phyloP scores from a whole-genome alignment of 1,140 invertebrate species.

The Caenorhabditis elegans region WBcel235 BX284602.5:7426001-7426500 shows the following conservation, averaged over 20 bases:
- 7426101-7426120: constrained; percentile 94
- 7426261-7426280: constrained; percentile 94
- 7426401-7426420: constrained; percentile 31
- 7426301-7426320: constrained; percentile 97
- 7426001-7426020: not conserved
- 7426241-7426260: constrained; percentile 82
- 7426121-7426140: constrained; percentile 94
- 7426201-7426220: constrained; percentile 73
- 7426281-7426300: constrained; percentile 91
- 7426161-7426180: constrained; percentile 79
- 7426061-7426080: not conserved
- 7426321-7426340: constrained; percentile 94
- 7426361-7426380: constrained; percentile 31
- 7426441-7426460: too few species aligned
- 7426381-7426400: constrained; percentile 31
- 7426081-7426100: constrained; percentile 92
- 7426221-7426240: constrained; percentile 70
- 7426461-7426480: too few species aligned
- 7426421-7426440: too few species aligned
- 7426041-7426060: constrained; percentile 19
- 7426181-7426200: too few species aligned
- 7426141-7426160: constrained; percentile 93
- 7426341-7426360: constrained; percentile 42
- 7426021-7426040: constrained; percentile 13
- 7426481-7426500: too few species aligned